phyloP scores from a whole-genome alignment of 2,113 vertebrate species.

The Labeo catla region DNA sequence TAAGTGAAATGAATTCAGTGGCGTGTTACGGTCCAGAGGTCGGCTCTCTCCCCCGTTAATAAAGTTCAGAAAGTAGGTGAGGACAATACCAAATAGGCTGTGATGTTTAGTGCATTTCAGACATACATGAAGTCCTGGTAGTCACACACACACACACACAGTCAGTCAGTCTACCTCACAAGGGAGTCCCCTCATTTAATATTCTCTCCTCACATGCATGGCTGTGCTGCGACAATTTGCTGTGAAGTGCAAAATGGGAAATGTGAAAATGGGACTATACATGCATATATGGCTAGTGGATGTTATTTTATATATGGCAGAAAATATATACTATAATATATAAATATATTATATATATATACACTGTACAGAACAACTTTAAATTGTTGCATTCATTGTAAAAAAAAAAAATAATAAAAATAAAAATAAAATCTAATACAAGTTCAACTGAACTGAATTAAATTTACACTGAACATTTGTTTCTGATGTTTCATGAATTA shows the following conservation, averaged over 20 bases:
- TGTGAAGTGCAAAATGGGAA: background rate
- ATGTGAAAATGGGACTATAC: conserved; percentile 1
- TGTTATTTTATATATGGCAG: background rate
- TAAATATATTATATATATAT: too few relatives aligned
- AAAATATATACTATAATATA: too few relatives aligned
- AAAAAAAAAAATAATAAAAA: background rate
- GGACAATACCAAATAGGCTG: background rate
- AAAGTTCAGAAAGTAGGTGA: background rate
- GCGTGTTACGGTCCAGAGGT: conserved; percentile 1
- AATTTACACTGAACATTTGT: background rate
- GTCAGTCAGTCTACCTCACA: background rate
- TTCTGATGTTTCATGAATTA: background rate
- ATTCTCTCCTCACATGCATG: background rate
- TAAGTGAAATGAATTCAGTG: conserved; percentile 25
- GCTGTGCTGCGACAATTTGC: background rate
- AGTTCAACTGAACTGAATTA: background rate
- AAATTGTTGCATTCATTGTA: background rate
- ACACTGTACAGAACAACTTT: background rate
- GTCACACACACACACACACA: background rate
- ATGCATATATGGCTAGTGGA: background rate
- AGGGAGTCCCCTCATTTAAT: conserved; percentile 9
- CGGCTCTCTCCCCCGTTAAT: background rate
- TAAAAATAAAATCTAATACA: background rate
- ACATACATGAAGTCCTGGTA: background rate
- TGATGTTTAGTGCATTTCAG: background rate